Evolutionary conservation across 2,888 invertebrate genomes (phyloP).

Genomic region (Eilema depressum): DNA sequence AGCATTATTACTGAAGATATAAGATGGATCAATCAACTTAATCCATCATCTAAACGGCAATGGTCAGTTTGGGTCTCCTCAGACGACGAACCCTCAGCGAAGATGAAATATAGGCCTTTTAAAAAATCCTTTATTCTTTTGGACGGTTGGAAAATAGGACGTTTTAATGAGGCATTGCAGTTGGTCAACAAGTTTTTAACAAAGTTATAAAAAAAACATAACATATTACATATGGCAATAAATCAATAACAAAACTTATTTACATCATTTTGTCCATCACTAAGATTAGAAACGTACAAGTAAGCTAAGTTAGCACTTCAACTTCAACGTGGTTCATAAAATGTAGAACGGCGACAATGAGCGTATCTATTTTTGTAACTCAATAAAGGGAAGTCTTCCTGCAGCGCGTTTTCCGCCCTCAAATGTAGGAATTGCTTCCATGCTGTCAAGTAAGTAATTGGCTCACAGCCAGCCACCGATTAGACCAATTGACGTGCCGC

Average conservation of each 20-base stretch:
- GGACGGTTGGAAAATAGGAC: no score
- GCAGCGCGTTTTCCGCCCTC: conserved; percentile 82
- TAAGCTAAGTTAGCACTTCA: conserved; percentile 2
- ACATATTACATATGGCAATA: no score
- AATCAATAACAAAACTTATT: not conserved
- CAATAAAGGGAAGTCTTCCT: conserved; percentile 85
- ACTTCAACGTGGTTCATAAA: conserved; percentile 23
- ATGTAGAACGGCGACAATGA: conserved; percentile 59
- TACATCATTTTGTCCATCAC: not conserved
- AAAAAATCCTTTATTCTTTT: no score
- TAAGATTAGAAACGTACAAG: not conserved
- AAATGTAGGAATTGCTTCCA: conserved; percentile 86
- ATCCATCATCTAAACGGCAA: not conserved
- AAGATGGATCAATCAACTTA: no score
- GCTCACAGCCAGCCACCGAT: conserved; percentile 82
- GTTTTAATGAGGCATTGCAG: no score
- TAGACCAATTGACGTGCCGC: conserved; percentile 84
- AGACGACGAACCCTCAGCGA: no score
- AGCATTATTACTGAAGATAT: no score
- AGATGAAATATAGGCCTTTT: no score
- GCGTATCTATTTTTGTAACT: conserved; percentile 73
- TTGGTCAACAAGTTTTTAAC: no score
- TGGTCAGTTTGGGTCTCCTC: no score
- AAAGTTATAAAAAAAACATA: no score
- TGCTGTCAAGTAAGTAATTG: conserved; percentile 85